Evolutionary conservation across 2,888 invertebrate species (phyloP).

Genomic region (Lasioglossum morio): DNA sequence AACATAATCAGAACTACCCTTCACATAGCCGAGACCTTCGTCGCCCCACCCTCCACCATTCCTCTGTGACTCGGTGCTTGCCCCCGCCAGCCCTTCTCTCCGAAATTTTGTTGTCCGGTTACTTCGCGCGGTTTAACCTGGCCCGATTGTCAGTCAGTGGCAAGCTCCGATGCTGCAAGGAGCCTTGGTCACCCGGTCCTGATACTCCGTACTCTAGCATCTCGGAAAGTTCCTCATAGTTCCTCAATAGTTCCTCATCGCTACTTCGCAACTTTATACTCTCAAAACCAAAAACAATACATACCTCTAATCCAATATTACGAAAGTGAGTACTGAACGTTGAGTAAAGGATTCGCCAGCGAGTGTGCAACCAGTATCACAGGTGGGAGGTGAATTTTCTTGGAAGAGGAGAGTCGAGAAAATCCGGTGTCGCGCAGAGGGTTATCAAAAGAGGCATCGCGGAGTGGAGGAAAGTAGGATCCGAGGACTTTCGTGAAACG

Average conservation of each 20-base stretch:
- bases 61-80: constrained; percentile 41
- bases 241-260: background rate
- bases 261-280: background rate
- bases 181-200: constrained; percentile 38
- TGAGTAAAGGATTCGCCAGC: background rate
- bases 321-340: background rate
- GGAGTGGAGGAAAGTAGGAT: background rate
- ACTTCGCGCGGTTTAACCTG: constrained; percentile 79
- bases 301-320: too few species aligned
- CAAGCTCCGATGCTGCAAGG: constrained; percentile 74
- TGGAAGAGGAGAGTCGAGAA: background rate
- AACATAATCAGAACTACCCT: constrained; percentile 60
- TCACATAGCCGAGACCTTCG: constrained; percentile 54
- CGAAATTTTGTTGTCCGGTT: constrained; percentile 62
- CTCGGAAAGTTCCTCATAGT: background rate
- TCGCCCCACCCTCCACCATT: constrained; percentile 41
- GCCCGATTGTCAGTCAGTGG: constrained; percentile 80
- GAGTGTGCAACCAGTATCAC: background rate
- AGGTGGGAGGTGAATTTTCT: background rate
- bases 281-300: background rate
- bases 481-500: background rate
- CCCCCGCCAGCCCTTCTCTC: constrained; percentile 37
- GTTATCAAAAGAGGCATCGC: background rate
- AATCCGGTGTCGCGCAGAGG: background rate
- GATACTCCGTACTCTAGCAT: constrained; percentile 1